These are phyloP conservation scores for Argopecten irradians DNA, from an alignment of 1,140 invertebrate species.

Conservation along the genomic window DNA sequence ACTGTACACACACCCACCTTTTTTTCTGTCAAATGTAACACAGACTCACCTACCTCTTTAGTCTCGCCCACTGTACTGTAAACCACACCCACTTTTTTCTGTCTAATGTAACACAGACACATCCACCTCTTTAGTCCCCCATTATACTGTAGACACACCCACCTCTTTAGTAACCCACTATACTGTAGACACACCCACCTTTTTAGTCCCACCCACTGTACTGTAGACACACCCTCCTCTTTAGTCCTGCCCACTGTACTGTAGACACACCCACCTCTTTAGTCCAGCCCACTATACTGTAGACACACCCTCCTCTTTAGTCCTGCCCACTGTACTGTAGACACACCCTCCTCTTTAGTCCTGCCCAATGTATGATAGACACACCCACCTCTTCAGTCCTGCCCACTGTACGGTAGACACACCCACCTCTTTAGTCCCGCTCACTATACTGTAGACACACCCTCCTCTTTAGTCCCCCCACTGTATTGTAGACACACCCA, in stretches of 20 bases:
- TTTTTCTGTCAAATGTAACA: too few relatives aligned
- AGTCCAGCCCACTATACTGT: background rate
- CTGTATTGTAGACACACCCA: background rate
- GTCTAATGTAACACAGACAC: too few relatives aligned
- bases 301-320: background rate
- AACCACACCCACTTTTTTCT: conserved; percentile 91
- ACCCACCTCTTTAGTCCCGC: background rate
- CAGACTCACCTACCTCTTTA: too few relatives aligned
- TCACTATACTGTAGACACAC: background rate
- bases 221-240: background rate
- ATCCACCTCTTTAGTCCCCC: too few relatives aligned
- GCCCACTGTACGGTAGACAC: conserved; percentile 29
- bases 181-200: background rate
- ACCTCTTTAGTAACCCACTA: too few relatives aligned
- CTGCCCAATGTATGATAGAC: conserved; percentile 4
- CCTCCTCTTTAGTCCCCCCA: background rate
- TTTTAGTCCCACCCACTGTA: background rate
- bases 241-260: conserved; percentile 30
- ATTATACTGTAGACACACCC: too few relatives aligned
- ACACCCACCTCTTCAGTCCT: background rate
- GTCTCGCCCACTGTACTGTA: conserved; percentile 40
- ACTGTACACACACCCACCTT: background rate
- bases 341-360: conserved; percentile 43
- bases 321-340: conserved; percentile 60
- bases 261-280: background rate